A percentile compares a stretch with the other conserved stretches of the same genome.
Conservation (phyloP, 2,797 vertebrate genomes). For the Eospalax fontanierii region DNA sequence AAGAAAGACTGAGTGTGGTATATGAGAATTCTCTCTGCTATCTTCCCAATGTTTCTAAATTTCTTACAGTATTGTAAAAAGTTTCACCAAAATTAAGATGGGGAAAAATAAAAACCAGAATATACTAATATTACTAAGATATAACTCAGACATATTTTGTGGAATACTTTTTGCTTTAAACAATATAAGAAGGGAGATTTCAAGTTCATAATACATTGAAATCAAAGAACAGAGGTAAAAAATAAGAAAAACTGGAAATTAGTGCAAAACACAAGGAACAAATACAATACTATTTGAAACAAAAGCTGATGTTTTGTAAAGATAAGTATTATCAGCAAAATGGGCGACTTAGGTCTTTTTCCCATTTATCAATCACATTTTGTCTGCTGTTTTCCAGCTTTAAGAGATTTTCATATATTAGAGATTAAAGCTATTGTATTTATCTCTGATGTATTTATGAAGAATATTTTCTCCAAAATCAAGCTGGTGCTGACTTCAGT, state of each 20-base stretch:
- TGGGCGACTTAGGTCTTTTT: background rate
- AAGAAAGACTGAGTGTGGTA: background rate
- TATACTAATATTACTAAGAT: background rate
- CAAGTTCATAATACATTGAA: background rate
- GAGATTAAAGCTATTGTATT: background rate
- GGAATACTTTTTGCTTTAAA: background rate
- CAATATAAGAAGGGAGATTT: background rate
- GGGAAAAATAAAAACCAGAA: background rate
- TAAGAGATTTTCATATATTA: background rate
- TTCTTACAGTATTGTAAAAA: slow-evolving; percentile 8
- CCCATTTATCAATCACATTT: background rate
- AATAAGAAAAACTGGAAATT: background rate
- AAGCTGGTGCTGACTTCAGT: too few relatives aligned
- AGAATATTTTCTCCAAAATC: background rate
- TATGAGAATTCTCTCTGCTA: background rate
- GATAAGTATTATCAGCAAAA: background rate
- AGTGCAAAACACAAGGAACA: background rate
- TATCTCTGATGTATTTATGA: background rate
- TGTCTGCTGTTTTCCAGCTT: background rate
- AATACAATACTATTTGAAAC: background rate
- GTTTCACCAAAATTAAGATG: background rate
- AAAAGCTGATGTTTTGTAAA: background rate
- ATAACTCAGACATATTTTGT: background rate
- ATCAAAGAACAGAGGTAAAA: background rate
- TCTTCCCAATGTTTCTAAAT: background rate